Percentiles rank a stretch among this genome's conserved stretches.
phyloP scores from a whole-genome alignment of 2,888 invertebrate species.

The Platerodrilus igneus region DNA sequence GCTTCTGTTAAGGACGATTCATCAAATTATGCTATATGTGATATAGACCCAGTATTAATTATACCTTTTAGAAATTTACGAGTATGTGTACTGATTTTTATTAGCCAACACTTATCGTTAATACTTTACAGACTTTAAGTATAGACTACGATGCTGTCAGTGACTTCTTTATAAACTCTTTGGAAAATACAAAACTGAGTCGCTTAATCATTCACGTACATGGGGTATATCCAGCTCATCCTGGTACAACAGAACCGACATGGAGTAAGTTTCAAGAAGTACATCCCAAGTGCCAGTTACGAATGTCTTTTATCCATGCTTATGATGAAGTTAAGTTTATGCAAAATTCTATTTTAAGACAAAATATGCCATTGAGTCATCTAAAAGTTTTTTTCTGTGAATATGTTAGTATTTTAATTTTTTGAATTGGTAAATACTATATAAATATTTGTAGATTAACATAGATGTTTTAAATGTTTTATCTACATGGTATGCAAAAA shows the following conservation, averaged over 20 bases:
- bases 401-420: slow-evolving; percentile 45
- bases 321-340: slow-evolving; percentile 61
- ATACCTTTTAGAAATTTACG: slow-evolving; percentile 57
- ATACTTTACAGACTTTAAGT: slow-evolving; percentile 50
- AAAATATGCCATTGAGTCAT: slow-evolving; percentile 68
- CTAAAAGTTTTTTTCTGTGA: slow-evolving; percentile 71
- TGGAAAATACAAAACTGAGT: slow-evolving; percentile 46
- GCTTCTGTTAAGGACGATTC: slow-evolving; percentile 72
- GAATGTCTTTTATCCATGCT: slow-evolving; percentile 63
- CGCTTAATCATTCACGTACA: slow-evolving; percentile 67
- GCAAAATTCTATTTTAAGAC: slow-evolving; percentile 59
- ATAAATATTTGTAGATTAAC: slow-evolving; percentile 50
- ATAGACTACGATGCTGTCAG: slow-evolving; percentile 56
- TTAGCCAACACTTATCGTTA: slow-evolving; percentile 7
- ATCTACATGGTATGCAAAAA: slow-evolving; percentile 51
- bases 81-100: slow-evolving; percentile 37
- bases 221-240: slow-evolving; percentile 59
- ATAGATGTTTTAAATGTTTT: slow-evolving; percentile 53
- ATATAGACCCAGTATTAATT: slow-evolving; percentile 55
- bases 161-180: slow-evolving; percentile 47
- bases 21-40: slow-evolving; percentile 57
- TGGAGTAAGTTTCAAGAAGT: slow-evolving; percentile 57
- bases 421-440: slow-evolving; percentile 3
- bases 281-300: slow-evolving; percentile 56
- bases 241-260: slow-evolving; percentile 58